phyloP scores from a whole-genome alignment of 2,888 invertebrate genomes.

The Amphipoea lucens region DNA sequence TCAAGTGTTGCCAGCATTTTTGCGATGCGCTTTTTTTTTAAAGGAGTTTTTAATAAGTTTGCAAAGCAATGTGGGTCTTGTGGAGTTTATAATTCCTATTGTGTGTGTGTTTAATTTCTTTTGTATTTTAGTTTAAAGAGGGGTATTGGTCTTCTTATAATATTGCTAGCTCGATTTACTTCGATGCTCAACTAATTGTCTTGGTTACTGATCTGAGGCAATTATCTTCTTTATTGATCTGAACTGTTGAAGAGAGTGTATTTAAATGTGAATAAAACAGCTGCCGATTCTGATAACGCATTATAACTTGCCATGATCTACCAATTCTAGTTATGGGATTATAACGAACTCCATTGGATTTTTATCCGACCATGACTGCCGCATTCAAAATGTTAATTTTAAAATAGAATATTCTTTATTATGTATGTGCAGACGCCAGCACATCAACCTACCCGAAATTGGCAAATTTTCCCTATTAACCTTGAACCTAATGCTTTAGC shows the following conservation, averaged over 20 bases:
- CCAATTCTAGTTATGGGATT: background rate
- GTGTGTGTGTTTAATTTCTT: slow-evolving; percentile 26
- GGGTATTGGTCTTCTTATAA: slow-evolving; percentile 12
- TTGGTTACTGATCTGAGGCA: background rate
- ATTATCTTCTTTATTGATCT: background rate
- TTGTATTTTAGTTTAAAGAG: slow-evolving; percentile 4
- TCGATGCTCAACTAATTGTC: slow-evolving; percentile 21
- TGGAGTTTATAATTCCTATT: slow-evolving; percentile 41
- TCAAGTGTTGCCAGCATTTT: slow-evolving; percentile 67
- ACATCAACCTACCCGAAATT: no score
- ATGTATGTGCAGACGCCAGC: no score
- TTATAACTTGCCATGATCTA: no score
- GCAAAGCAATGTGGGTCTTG: slow-evolving; percentile 15
- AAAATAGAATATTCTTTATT: no score
- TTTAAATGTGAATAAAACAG: slow-evolving; percentile 5
- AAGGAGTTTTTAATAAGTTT: slow-evolving; percentile 43
- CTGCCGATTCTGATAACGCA: background rate
- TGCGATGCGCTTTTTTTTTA: slow-evolving; percentile 30
- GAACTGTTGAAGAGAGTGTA: background rate
- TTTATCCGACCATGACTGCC: background rate
- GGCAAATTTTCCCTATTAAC: no score
- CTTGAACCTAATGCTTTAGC: no score
- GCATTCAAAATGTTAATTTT: background rate
- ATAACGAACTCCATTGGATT: background rate
- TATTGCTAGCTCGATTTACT: slow-evolving; percentile 45